Evolutionary conservation across 1,140 invertebrate species (phyloP).

Genomic region (Archegozetes longisetosus): DNA sequence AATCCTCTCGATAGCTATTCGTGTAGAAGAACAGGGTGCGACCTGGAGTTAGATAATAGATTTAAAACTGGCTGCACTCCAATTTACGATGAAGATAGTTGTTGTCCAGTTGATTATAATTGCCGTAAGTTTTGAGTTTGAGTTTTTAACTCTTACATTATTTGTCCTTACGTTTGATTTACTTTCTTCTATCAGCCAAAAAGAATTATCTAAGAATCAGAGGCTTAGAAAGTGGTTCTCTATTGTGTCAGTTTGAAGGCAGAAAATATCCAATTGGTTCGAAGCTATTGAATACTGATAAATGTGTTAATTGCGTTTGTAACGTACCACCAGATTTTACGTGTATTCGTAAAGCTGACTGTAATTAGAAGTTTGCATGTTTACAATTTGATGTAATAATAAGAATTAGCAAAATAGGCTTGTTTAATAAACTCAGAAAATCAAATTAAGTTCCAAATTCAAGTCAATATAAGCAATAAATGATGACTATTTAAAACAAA

Average conservation of each 20-base stretch:
- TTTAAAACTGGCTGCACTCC: conserved; percentile 19
- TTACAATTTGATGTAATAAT: background rate
- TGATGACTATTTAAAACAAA: no score
- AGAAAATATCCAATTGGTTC: conserved; percentile 10
- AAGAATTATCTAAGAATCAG: background rate
- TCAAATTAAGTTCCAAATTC: no score
- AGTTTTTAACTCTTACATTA: background rate
- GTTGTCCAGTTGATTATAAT: conserved; percentile 22
- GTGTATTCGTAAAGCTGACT: conserved; percentile 17
- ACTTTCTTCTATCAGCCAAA: background rate
- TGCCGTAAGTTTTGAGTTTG: conserved; percentile 15
- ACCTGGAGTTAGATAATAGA: conserved; percentile 3
- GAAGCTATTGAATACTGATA: background rate
- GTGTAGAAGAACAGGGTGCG: conserved; percentile 17
- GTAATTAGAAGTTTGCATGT: background rate
- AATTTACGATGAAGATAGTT: conserved; percentile 21
- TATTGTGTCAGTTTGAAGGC: conserved; percentile 8
- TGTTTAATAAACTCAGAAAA: no score
- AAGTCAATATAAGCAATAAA: no score
- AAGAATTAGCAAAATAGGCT: no score
- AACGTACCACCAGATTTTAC: conserved; percentile 21
- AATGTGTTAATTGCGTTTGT: conserved; percentile 21
- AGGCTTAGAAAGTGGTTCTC: conserved; percentile 2
- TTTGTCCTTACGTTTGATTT: no score
- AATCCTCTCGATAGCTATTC: background rate